A percentile compares a stretch with the other conserved stretches of the same genome.
Conservation (phyloP, 1,140 invertebrate genomes). For the Apolygus lucorum region DNA sequence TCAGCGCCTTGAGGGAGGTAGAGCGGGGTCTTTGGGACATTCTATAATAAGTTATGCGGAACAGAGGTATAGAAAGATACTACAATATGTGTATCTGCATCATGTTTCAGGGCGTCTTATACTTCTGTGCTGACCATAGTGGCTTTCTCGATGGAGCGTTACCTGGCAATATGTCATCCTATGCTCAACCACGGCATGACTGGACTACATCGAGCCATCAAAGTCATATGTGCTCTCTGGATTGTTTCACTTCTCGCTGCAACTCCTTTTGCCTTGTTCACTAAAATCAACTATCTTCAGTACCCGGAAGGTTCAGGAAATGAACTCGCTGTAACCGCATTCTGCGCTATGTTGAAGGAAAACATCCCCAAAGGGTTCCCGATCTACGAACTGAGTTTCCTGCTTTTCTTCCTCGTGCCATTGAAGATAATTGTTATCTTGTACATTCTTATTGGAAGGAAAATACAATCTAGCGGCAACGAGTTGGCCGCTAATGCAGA, state of each 20-base stretch:
- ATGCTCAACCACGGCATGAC: slow-evolving; percentile 69
- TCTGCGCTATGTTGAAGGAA: slow-evolving; percentile 60
- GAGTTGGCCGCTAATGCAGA: slow-evolving; percentile 40
- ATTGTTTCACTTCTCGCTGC: slow-evolving; percentile 63
- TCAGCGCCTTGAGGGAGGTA: no score
- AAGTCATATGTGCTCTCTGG: slow-evolving; percentile 74
- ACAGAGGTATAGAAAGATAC: no score
- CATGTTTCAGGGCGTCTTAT: slow-evolving; percentile 56
- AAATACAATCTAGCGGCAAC: slow-evolving; percentile 42
- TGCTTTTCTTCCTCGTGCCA: slow-evolving; percentile 76
- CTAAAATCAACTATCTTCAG: slow-evolving; percentile 31
- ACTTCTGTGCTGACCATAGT: slow-evolving; percentile 86
- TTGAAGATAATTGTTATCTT: slow-evolving; percentile 66
- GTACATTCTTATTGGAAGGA: slow-evolving; percentile 66
- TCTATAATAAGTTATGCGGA: no score
- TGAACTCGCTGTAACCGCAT: slow-evolving; percentile 52
- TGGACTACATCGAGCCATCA: slow-evolving; percentile 65
- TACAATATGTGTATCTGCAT: no score
- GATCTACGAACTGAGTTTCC: slow-evolving; percentile 67
- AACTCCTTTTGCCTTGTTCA: slow-evolving; percentile 59
- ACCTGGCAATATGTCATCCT: slow-evolving; percentile 87
- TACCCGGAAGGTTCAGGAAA: slow-evolving; percentile 30
- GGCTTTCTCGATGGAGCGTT: slow-evolving; percentile 76
- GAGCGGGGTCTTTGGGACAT: no score
- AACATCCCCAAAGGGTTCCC: slow-evolving; percentile 49